These are phyloP conservation scores for Iguana delicatissima DNA, from an alignment of 2,797 vertebrate species.

Conservation along the genomic window DNA sequence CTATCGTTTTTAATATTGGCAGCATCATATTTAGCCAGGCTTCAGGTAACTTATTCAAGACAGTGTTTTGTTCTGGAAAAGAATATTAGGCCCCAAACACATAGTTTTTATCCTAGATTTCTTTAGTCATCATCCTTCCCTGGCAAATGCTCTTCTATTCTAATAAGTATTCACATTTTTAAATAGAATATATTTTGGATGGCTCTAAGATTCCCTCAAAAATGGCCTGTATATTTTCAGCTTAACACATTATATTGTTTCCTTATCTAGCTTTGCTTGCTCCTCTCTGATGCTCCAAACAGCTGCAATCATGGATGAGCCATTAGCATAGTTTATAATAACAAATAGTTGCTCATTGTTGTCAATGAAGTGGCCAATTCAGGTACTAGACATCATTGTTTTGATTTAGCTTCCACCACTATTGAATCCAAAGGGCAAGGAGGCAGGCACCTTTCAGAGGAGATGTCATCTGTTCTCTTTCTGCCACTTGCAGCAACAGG, in stretches of 20 bases:
- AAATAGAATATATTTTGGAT: constrained; percentile 1
- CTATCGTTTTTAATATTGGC: no score
- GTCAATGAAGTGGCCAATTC: constrained; percentile 11
- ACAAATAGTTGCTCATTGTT: not conserved
- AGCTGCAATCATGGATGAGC: not conserved
- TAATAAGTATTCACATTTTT: not conserved
- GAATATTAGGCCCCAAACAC: not conserved
- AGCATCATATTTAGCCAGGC: not conserved
- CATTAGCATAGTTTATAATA: constrained; percentile 7
- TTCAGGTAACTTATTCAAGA: not conserved
- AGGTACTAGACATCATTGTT: not conserved
- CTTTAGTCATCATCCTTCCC: not conserved
- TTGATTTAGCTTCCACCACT: constrained; percentile 9
- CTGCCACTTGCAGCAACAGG: not conserved
- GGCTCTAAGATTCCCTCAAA: not conserved
- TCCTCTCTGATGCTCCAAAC: not conserved
- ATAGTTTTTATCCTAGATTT: not conserved
- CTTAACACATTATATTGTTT: not conserved
- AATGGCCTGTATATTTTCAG: constrained; percentile 9
- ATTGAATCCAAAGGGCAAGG: constrained; percentile 9
- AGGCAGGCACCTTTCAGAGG: constrained; percentile 22
- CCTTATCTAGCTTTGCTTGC: not conserved
- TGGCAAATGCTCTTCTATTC: constrained; percentile 1
- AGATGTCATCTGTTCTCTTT: constrained; percentile 24
- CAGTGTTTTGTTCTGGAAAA: not conserved